phyloP scores from a whole-genome alignment of 1,140 invertebrate species.

The Achatina immaculata region DNA sequence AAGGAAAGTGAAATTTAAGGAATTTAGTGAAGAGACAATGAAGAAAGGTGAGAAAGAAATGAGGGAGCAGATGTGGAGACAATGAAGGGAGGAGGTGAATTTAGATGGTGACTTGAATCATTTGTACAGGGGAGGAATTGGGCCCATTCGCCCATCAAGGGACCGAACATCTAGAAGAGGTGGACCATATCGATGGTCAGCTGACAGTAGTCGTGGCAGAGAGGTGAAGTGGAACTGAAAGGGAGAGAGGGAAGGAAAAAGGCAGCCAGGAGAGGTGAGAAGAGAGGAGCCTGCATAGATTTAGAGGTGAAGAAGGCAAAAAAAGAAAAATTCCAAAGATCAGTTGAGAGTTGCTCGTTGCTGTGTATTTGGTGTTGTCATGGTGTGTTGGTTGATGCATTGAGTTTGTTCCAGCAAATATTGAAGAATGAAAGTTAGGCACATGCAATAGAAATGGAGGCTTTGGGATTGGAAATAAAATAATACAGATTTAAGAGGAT shows the following conservation, averaged over 20 bases:
- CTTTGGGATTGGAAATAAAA: no score
- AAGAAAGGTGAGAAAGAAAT: no score
- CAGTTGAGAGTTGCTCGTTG: no score
- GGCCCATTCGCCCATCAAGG: background rate
- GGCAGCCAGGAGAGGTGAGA: background rate
- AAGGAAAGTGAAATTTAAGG: no score
- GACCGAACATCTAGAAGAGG: background rate
- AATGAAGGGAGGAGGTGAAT: background rate
- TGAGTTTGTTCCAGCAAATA: no score
- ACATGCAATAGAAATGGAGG: no score
- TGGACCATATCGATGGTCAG: background rate
- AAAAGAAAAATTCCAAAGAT: background rate
- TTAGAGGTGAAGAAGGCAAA: background rate
- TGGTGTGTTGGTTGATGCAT: no score
- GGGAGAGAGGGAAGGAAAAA: background rate
- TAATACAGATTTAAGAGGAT: no score
- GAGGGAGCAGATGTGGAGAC: background rate
- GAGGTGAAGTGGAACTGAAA: background rate
- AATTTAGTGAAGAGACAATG: no score
- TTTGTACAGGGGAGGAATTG: slow-evolving; percentile 2
- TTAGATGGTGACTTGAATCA: slow-evolving; percentile 11
- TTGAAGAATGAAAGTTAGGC: no score
- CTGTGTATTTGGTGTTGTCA: no score
- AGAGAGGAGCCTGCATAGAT: background rate
- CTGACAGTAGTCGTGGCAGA: background rate